Conservation (phyloP, 2,888 invertebrate species). For the Mantis religiosa region DNA sequence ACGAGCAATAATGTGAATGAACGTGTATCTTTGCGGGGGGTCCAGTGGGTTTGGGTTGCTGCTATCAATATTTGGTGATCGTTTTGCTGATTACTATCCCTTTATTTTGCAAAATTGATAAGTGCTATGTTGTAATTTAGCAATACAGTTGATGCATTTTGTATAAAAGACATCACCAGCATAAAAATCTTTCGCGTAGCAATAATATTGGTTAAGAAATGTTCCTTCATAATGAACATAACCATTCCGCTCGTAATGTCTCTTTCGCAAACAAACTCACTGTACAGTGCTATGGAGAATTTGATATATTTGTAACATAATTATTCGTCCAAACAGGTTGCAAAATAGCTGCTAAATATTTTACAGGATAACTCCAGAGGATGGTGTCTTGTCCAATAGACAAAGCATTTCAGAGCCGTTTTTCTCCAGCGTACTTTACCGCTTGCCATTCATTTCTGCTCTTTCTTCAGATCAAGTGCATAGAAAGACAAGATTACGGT, state of each 20-base stretch:
- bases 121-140: not conserved
- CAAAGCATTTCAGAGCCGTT: not conserved
- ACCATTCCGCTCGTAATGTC: not conserved
- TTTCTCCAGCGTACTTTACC: not conserved
- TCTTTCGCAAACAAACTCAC: not conserved
- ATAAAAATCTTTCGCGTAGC: not conserved
- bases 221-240: not conserved
- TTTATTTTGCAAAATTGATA: not conserved
- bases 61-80: not conserved
- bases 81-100: not conserved
- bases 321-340: not conserved
- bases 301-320: not conserved
- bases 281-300: too few relatives aligned
- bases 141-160: not conserved
- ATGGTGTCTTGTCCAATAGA: constrained; percentile 10
- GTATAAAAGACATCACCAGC: not conserved
- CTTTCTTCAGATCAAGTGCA: not conserved
- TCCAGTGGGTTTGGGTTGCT: not conserved
- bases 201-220: not conserved
- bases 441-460: not conserved
- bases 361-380: constrained; percentile 7
- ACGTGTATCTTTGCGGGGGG: not conserved
- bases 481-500: constrained; percentile 8
- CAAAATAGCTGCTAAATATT: not conserved
- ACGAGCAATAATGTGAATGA: not conserved